Evolutionary conservation across 37 sponge, comb jelly and placozoan species (phyloP), one percentile per base, ranked within the genome.

Genomic region (Beroe forskalii): DNA sequence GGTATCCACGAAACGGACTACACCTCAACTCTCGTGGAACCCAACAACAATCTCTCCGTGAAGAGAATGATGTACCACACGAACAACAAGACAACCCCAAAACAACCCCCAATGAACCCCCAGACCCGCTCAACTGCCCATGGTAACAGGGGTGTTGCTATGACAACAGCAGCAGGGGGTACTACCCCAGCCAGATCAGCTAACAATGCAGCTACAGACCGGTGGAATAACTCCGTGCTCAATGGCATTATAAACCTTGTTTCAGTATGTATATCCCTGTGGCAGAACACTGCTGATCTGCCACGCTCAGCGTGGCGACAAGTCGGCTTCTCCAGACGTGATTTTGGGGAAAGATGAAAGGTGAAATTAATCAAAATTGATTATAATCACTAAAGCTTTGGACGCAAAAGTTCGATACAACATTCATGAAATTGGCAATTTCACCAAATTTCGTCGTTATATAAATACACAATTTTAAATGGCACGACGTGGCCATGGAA

Each of bases 151-250:
- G 55, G 55, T 48, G 55, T 6, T 48, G 12, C 12, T 12, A 48
- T 48, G 55, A 48, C 55, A 48, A 48, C 55, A 17, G n/a, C n/a
- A n/a, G n/a, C n/a, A n/a, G n/a, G n/a, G n/a, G 55, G 55, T 48
- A 69, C 72, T 8, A 69, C 72, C 6, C 72, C 72, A 14, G 72
- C 72, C 4, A 28, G 72, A 12, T 17, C 12, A 17, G 6, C 55
- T 17, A 12, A 12, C 12, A 48, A 48, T 48, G 32, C 72, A 36
- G 12, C 72, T 36, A 19, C 72, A 2, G 72, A 33, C 19, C 2
- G 72, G 72, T 69, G 72, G 72, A 69, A 32, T 35, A 69, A 69
- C 38, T 69, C 72, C 17, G 72, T 69, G 12, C 27, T 69, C 38
- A 69, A 69, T 32, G 72, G 72, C 4, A 63, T 63, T 24, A 63